Evolutionary conservation across 2,797 vertebrate species (phyloP), one percentile per base, ranked within the genome.

Genomic region (Acropternis orthonyx): DNA sequence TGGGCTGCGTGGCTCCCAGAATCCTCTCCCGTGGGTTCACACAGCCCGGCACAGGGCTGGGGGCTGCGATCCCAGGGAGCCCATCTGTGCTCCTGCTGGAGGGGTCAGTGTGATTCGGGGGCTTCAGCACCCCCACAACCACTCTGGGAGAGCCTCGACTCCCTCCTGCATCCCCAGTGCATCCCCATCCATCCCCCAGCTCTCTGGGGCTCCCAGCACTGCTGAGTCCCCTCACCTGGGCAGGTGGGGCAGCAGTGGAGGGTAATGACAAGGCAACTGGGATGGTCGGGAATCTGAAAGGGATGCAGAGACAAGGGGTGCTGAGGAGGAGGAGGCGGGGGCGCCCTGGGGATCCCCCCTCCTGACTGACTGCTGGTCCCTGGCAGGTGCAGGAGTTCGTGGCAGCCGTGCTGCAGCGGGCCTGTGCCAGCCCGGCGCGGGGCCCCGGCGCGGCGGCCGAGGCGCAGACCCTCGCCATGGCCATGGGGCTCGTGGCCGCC

Each of bases 391-490:
- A 99, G 89, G 98, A 98, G 93, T 99, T 99, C 30, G 98, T 99
- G 71, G 98, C 96, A 9, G 96, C 98, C 36, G 98, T 98, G 59
- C 96, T 99, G 78, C 98, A 98, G 93, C 98, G 99, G 46, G 98
- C 98, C 41, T 99, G 98, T 73, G 89, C 96, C 37, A 97, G 97
- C 82, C 96, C 98, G 12, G 94, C 95, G 1, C 86, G 16, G n/a
- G 96, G 96, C 23, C 59, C 82, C 0, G 97, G 97, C 22, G 97
- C 97, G 6, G 95, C 97, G 0, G 97, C 98, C 16, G 99, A 99
- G 85, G 97, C 98, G 1, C 98, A 99, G 97, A 99, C 98, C 1
- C 98, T 99, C 39, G 98, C 98, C 96, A 98, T 99, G 99, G 98
- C 98, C 52, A 98, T 99, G 98, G 99, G 99, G 41, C 98, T 99